A percentile compares a stretch with the other conserved stretches of the same genome.
phyloP scores from a whole-genome alignment of 2,888 invertebrate genomes.

The Brachyptera putata region DNA sequence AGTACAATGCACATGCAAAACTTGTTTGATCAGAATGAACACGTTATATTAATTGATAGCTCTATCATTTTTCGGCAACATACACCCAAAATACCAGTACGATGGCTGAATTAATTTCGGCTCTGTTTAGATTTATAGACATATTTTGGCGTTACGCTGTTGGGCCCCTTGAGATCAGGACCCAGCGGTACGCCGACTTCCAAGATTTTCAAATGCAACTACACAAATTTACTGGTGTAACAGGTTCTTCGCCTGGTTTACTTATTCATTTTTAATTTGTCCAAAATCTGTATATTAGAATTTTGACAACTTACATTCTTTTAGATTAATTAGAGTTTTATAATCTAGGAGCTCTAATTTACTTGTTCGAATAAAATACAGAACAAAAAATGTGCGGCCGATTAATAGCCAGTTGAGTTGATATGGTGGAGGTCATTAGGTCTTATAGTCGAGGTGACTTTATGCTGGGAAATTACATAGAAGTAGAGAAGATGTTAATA shows the following conservation, averaged over 20 bases:
- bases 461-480: too few species aligned
- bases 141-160: background rate
- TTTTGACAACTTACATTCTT: too few species aligned
- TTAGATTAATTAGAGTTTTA: too few species aligned
- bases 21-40: slow-evolving; percentile 8
- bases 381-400: too few species aligned
- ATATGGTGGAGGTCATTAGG: too few species aligned
- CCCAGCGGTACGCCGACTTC: background rate
- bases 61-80: slow-evolving; percentile 8
- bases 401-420: too few species aligned
- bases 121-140: slow-evolving; percentile 2
- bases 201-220: background rate
- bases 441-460: too few species aligned
- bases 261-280: slow-evolving; percentile 8
- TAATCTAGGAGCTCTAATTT: too few species aligned
- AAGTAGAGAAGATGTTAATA: too few species aligned
- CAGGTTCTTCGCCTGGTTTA: slow-evolving; percentile 2
- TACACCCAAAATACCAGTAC: slow-evolving; percentile 13
- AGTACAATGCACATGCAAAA: slow-evolving; percentile 2
- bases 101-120: slow-evolving; percentile 15
- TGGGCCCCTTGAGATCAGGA: background rate
- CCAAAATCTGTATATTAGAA: slow-evolving; percentile 1
- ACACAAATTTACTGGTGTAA: background rate
- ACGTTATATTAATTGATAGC: slow-evolving; percentile 7
- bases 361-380: too few species aligned